Base-by-base conservation (phyloP, 2,113 vertebrate genomes). In the Peromyscus maniculatus region DNA sequence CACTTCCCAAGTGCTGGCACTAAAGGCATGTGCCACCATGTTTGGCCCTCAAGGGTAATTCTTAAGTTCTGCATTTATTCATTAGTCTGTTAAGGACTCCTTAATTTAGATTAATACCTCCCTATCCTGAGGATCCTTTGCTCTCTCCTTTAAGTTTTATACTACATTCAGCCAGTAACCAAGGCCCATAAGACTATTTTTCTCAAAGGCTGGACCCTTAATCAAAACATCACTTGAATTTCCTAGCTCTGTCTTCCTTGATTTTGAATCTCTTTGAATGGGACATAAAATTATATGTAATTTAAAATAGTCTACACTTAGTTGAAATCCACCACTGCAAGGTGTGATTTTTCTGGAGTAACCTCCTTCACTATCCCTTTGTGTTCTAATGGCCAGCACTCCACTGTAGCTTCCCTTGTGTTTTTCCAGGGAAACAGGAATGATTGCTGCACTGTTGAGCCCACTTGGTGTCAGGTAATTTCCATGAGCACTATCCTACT, bases 181-280 rank as follows among this genome's bases (percentile, higher is more conserved):
- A 87, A 75, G 13, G 82, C 17, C 19, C 55, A 7, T 19, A 87
- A 26, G 24, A 64, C 8, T 91, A 19, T 43, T 3, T 93, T 95
- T 87, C 78, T 89, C 43, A 93, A 94, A 75, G 39, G 31, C 62
- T 87, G n/a, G 19, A 89, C 36, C 2, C 7, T 93, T 39, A 94
- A 80, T 28, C 31, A 86, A 96, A 69, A 67, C 17, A 77, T 80
- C 69, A 78, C 5, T 82, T 92, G 64, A 26, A 19, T 62, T 89
- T 11, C 57, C 6, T 78, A 28, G n/a, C 0, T 89, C 31, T 91
- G 52, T 74, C 4, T 17, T 80, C 22, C 13, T 17, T 77, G 64
- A 89, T n/a, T 71, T 72, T 74, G 55, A 93, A 39, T 91, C 33
- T 79, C 17, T 94, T 86, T 77, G 43, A 7, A 52, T 88, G n/a